A percentile compares a stretch with the other conserved stretches of the same genome.
phyloP scores from a whole-genome alignment of 1,140 invertebrate genomes.

The Brachionus sp. region DNA sequence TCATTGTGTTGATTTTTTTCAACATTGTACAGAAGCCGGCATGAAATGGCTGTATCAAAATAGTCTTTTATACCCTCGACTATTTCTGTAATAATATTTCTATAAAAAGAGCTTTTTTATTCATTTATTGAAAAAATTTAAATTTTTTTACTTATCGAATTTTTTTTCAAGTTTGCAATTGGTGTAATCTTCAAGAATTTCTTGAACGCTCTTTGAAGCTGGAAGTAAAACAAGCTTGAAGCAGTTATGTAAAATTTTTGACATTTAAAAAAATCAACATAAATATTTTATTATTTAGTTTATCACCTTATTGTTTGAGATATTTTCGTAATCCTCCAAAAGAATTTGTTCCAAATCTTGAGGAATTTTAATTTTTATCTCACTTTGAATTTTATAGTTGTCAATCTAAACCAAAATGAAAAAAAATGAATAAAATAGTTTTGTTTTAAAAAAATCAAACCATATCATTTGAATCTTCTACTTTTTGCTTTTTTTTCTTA shows the following conservation, averaged over 20 bases:
- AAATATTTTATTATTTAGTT: background rate
- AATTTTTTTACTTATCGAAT: slow-evolving; percentile 28
- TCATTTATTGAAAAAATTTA: background rate
- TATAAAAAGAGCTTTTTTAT: background rate
- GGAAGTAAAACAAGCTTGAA: background rate
- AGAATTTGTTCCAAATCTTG: slow-evolving; percentile 31
- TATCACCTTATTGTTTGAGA: background rate
- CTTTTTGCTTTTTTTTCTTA: slow-evolving; percentile 26
- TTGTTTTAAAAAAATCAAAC: background rate
- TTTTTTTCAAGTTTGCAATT: slow-evolving; percentile 23
- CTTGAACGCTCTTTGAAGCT: background rate
- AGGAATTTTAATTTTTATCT: background rate
- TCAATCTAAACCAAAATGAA: background rate
- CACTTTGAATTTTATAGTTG: slow-evolving; percentile 21
- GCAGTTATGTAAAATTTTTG: background rate
- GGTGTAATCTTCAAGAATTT: slow-evolving; percentile 21
- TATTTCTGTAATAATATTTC: slow-evolving; percentile 30
- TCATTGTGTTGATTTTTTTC: slow-evolving; percentile 21
- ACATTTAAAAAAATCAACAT: background rate
- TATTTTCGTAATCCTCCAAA: slow-evolving; percentile 18
- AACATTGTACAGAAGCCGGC: background rate
- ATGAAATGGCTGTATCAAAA: slow-evolving; percentile 17
- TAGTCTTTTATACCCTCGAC: slow-evolving; percentile 42
- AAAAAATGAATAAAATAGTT: background rate
- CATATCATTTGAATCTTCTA: background rate